These are phyloP conservation scores for Neodiprion lecontei DNA, from an alignment of 1,140 invertebrate genomes.

Conservation along the genomic window DNA sequence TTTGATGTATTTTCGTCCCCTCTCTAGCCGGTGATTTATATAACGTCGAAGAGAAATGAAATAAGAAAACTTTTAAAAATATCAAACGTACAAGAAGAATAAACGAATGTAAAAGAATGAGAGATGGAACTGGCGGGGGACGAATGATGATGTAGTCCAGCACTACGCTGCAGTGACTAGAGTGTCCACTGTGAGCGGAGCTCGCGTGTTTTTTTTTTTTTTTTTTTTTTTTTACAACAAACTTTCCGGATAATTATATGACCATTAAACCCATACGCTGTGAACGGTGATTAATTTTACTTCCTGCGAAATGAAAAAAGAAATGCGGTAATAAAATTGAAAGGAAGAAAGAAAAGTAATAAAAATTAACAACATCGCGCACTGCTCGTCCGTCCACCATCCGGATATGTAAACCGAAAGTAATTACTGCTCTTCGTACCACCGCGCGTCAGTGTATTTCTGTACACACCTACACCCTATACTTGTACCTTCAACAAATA, in stretches of 20 bases:
- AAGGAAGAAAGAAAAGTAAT: no score
- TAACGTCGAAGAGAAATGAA: no score
- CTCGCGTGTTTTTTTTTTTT: no score
- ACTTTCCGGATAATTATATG: not conserved
- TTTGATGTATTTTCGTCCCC: no score
- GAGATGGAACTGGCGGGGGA: not conserved
- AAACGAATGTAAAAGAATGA: not conserved
- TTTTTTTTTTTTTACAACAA: not conserved
- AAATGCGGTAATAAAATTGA: not conserved
- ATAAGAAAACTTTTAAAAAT: not conserved
- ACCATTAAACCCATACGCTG: not conserved
- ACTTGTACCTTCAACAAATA: no score
- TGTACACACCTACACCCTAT: no score
- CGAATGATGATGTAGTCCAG: not conserved
- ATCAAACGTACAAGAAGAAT: not conserved
- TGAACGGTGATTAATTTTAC: slow-evolving; percentile 1
- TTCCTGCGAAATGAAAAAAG: not conserved
- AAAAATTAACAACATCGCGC: no score
- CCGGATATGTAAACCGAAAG: no score
- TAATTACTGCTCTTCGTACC: no score
- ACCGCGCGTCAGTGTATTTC: no score
- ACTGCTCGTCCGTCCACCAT: no score
- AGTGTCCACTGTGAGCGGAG: not conserved
- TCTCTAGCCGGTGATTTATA: no score
- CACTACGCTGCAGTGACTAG: not conserved